phyloP scores from a whole-genome alignment of 2,113 vertebrate genomes.

The Phalacrocorax pelagicus region DNA sequence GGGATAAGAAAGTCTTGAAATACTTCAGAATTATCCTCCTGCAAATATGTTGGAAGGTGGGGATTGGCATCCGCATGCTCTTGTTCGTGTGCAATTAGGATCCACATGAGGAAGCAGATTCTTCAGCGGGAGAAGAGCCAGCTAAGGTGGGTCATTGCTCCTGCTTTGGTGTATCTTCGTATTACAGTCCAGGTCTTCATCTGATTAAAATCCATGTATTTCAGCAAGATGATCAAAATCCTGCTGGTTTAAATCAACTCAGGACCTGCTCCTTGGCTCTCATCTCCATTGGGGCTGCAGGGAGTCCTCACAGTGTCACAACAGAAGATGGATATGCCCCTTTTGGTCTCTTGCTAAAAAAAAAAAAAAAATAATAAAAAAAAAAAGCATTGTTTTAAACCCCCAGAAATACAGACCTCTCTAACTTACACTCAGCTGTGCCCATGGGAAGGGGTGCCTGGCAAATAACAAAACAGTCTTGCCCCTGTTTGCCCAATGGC shows the following conservation, averaged over 20 bases:
- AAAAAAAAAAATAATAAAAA: neutral
- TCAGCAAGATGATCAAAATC: neutral
- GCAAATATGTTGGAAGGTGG: neutral
- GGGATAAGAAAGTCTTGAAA: neutral
- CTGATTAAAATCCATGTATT: neutral
- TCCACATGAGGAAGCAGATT: neutral
- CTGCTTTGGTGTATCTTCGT: neutral
- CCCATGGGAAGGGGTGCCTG: neutral
- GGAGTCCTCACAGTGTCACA: neutral
- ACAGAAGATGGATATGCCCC: neutral
- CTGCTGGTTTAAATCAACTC: neutral
- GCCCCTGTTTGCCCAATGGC: neutral
- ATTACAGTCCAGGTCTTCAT: neutral
- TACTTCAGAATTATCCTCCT: neutral
- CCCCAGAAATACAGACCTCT: neutral
- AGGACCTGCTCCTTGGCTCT: neutral
- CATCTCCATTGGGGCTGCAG: neutral
- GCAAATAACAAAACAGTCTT: neutral
- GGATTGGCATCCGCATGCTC: neutral
- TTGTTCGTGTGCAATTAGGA: neutral
- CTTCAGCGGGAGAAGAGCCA: neutral
- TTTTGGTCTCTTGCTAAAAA: neutral
- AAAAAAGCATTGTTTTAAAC: neutral
- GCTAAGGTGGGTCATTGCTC: neutral
- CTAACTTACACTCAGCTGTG: fast-evolving